Evolutionary conservation across 1,140 invertebrate species (phyloP).

Genomic region (Trinorchestia longiramus): DNA sequence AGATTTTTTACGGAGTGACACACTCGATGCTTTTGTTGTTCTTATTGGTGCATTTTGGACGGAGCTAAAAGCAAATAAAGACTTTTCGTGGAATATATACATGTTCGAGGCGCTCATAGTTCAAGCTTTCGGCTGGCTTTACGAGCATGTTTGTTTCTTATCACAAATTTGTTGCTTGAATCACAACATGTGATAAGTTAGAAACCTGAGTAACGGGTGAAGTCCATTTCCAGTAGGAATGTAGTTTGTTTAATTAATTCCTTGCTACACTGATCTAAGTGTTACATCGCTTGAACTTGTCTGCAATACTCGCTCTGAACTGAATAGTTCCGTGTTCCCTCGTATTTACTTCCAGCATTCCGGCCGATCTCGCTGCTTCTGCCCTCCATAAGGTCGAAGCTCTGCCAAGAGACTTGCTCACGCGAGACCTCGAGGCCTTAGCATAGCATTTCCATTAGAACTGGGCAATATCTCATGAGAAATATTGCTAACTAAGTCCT

Average conservation of each 20-base stretch:
- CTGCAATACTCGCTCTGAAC: neutral
- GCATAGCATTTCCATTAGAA: conserved; percentile 21
- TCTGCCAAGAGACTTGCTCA: neutral
- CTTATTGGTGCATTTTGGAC: neutral
- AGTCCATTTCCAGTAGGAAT: neutral
- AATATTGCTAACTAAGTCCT: conserved; percentile 45
- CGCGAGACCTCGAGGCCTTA: neutral
- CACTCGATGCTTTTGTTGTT: neutral
- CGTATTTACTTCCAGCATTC: neutral
- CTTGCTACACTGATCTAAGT: neutral
- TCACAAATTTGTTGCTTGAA: neutral
- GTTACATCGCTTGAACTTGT: neutral
- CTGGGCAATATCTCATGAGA: conserved; percentile 33
- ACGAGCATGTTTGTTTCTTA: neutral
- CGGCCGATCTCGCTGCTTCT: neutral
- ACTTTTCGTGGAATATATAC: neutral
- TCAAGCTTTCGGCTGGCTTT: neutral
- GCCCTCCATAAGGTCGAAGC: neutral
- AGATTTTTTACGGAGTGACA: neutral
- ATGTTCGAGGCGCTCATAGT: neutral
- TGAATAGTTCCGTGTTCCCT: neutral
- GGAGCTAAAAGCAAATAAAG: neutral
- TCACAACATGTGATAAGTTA: neutral
- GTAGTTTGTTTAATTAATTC: neutral
- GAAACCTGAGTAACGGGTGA: neutral